phyloP scores from a whole-genome alignment of 2,888 invertebrate genomes.

The Troides helena region DNA sequence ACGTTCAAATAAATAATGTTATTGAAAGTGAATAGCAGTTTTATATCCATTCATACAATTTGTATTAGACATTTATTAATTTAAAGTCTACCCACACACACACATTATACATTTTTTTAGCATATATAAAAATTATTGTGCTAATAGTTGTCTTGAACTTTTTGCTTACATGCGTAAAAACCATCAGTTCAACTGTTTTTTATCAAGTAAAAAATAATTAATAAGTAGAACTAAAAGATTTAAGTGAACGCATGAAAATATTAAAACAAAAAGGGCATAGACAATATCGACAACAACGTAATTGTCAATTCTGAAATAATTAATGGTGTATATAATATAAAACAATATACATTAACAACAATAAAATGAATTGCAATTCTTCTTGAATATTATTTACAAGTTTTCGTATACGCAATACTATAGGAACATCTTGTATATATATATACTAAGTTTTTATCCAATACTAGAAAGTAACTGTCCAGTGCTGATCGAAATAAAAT shows the following conservation, averaged over 20 bases:
- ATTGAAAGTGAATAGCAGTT: not conserved
- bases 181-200: not conserved
- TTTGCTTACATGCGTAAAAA: not conserved
- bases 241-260: not conserved
- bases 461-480: constrained; percentile 1
- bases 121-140: not conserved
- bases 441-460: constrained; percentile 1
- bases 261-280: not conserved
- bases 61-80: not conserved
- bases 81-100: not conserved
- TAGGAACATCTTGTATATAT: constrained; percentile 18
- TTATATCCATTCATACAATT: not conserved
- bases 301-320: too few species aligned
- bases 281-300: not conserved
- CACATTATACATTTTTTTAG: not conserved
- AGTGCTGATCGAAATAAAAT: constrained; percentile 20
- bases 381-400: not conserved
- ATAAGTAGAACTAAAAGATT: not conserved
- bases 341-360: not conserved
- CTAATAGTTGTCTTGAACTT: not conserved
- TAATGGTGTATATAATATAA: not conserved
- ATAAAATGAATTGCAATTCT: not conserved
- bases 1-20: not conserved
- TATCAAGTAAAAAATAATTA: not conserved
- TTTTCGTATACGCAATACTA: not conserved